Base-by-base conservation (phyloP, 1,140 invertebrate species). In the Aphaenogaster ashmeadi region DNA sequence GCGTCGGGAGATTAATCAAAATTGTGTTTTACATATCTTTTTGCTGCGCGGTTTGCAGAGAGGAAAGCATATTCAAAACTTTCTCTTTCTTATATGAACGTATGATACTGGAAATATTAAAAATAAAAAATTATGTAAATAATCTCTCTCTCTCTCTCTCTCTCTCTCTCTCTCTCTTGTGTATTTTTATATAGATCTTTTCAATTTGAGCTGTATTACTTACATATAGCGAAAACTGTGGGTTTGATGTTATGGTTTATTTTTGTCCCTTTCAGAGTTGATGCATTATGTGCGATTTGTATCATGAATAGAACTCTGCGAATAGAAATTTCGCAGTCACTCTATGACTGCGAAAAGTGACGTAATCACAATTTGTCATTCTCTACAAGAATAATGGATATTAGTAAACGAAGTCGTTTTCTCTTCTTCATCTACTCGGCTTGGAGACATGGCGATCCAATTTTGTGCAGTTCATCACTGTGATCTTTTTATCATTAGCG, bases 401-500 rank as follows among this genome's bases (percentile, higher is more conserved):
- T 83, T 74, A 74, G 38, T 7, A 56, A 71, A 56, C 15, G 27
- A 47, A 7, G 36, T 81, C 15, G 2, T 71, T 38, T 54, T 71
- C 15, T 72, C 1, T 54, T 36, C 69, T 60, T 83, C 27, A 5
- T 60, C 13, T 15, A 47, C 38, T 71, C 13, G 18, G 13, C 18
- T 38, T 47, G 52, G 11, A 58, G 66, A 80, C 33, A 41, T 2
- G 21, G 47, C 13, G 8, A 47, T 75, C n/a, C 41, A 84, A 84
- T 84, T 84, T 75, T 1, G 18, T 38, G 3, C 44, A 41, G 74
- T 83, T 83, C 18, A 74, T 27, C 38, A 9, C 33, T n/a, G 41
- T 27, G 60, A 50, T 67, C 64, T 80, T 77, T 47, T 86, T 60
- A 47, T 67, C 62, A 62, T 83, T 67, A 83, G n/a, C 33, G 15